Evolutionary conservation across 1,140 invertebrate species (phyloP).

Genomic region (Cyclina sinensis): DNA sequence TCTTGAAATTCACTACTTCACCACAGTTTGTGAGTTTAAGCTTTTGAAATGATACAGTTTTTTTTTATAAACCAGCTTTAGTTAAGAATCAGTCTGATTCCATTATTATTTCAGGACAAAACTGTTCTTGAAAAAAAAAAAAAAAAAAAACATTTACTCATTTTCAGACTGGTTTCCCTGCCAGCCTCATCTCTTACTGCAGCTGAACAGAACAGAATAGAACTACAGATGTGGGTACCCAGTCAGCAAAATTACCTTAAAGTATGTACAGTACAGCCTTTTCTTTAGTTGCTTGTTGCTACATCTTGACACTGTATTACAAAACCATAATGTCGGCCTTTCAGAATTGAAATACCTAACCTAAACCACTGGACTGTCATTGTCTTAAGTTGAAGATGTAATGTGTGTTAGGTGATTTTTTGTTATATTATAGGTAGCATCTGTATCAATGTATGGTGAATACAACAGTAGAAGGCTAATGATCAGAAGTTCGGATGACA

Average conservation of each 20-base stretch:
- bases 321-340: background rate
- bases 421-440: too few relatives aligned
- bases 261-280: background rate
- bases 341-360: background rate
- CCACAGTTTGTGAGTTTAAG: too few relatives aligned
- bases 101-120: background rate
- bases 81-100: background rate
- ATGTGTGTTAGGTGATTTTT: too few relatives aligned
- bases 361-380: background rate
- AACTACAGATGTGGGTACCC: slow-evolving; percentile 45
- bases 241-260: slow-evolving; percentile 30
- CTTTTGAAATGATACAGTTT: too few relatives aligned
- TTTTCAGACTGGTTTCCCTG: slow-evolving; percentile 36
- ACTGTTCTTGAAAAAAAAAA: background rate
- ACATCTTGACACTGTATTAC: background rate
- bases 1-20: too few relatives aligned
- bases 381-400: too few relatives aligned
- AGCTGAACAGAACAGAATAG: slow-evolving; percentile 36
- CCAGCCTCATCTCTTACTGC: slow-evolving; percentile 13
- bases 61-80: background rate
- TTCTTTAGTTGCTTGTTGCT: background rate
- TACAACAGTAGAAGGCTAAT: slow-evolving; percentile 15
- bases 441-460: slow-evolving; percentile 9
- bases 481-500: background rate
- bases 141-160: too few relatives aligned